These are phyloP conservation scores for Cyanoliseus patagonus DNA, from an alignment of 2,113 vertebrate species.

Conservation along the genomic window DNA sequence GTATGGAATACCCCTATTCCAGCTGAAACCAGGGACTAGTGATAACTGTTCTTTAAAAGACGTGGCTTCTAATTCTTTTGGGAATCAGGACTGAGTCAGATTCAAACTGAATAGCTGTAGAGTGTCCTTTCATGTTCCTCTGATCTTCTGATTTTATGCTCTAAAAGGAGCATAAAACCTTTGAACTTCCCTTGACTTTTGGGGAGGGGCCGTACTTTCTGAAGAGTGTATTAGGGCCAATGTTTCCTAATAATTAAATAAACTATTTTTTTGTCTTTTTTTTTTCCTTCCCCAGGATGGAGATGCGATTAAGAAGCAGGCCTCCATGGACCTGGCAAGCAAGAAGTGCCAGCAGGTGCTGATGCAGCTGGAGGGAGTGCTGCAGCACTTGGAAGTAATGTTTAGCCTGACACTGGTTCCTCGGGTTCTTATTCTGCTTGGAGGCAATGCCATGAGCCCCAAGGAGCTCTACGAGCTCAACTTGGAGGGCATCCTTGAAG, in stretches of 20 bases:
- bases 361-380: conserved; percentile 83
- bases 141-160: neutral
- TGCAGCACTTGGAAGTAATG: conserved; percentile 85
- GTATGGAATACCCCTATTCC: neutral
- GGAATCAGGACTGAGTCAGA: neutral
- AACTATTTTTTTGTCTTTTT: neutral
- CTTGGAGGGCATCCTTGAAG: conserved; percentile 81
- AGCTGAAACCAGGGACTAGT: neutral
- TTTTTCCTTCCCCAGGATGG: conserved; percentile 66
- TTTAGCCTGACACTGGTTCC: conserved; percentile 89
- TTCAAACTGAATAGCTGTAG: neutral
- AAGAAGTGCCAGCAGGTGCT: conserved; percentile 84
- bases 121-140: neutral
- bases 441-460: conserved; percentile 84
- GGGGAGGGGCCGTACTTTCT: neutral
- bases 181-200: neutral
- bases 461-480: conserved; percentile 94
- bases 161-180: neutral
- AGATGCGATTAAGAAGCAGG: conserved; percentile 67
- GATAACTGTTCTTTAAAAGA: neutral
- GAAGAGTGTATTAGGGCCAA: neutral
- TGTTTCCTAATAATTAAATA: neutral
- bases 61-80: neutral
- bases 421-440: conserved; percentile 89
- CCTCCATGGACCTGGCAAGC: conserved; percentile 46